Evolutionary conservation across 2,797 vertebrate species (phyloP).

Genomic region (Babyrousa celebensis): DNA sequence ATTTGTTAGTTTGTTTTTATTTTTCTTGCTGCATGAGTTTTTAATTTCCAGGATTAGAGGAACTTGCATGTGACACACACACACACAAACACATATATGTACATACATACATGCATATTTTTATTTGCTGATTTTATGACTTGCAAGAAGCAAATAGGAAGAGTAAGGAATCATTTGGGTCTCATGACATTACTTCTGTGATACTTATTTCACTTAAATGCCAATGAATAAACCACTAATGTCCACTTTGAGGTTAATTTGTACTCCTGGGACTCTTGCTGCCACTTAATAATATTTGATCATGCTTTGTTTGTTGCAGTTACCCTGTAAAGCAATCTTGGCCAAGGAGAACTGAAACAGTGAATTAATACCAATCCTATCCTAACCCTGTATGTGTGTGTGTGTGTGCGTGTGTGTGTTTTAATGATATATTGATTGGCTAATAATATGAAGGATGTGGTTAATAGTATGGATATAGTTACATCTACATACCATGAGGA

Average conservation of each 20-base stretch:
- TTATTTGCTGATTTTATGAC: not conserved
- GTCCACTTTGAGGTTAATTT: not conserved
- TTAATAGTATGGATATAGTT: not conserved
- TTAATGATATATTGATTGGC: not conserved
- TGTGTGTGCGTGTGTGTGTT: not conserved
- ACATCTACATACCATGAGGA: not conserved
- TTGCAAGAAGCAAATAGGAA: not conserved
- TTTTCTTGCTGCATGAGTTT: not conserved
- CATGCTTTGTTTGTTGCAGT: not conserved
- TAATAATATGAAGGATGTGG: not conserved
- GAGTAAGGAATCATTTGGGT: not conserved
- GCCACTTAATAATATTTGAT: not conserved
- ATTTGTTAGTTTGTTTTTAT: not conserved
- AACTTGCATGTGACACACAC: not conserved
- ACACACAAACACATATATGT: too few relatives aligned
- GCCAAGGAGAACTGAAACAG: not conserved
- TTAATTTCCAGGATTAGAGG: conserved; percentile 15
- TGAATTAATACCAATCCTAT: not conserved
- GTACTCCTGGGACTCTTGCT: not conserved
- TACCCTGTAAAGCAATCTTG: not conserved
- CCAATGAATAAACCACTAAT: not conserved
- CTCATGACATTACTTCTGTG: not conserved
- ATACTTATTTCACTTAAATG: not conserved
- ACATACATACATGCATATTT: not conserved
- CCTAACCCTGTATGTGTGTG: not conserved